Evolutionary conservation across 2,888 invertebrate genomes (phyloP).

Genomic region (Polymixis lichenea): DNA sequence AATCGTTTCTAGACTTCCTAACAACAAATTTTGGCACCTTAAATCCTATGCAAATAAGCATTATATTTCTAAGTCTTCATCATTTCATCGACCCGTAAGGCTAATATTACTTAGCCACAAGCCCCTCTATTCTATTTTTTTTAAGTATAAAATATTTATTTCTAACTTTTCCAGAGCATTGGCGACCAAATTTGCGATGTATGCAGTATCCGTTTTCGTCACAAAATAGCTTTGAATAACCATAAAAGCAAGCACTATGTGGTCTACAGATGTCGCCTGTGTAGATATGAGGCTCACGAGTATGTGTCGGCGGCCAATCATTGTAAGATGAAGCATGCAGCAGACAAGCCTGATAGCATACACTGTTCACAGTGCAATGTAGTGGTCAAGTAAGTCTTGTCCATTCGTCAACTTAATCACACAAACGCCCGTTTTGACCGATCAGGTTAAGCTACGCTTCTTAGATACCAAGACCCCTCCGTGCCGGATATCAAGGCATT

Average conservation of each 20-base stretch:
- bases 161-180: conserved; percentile 66
- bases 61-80: too few relatives aligned
- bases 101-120: too few relatives aligned
- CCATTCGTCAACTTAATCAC: too few relatives aligned
- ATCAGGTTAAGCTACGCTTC: too few relatives aligned
- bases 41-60: background rate
- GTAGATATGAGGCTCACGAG: conserved; percentile 69
- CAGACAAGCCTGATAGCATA: conserved; percentile 67
- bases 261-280: conserved; percentile 72
- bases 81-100: too few relatives aligned
- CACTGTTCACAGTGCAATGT: conserved; percentile 74
- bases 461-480: too few relatives aligned
- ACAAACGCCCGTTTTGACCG: too few relatives aligned
- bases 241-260: conserved; percentile 73
- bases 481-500: too few relatives aligned
- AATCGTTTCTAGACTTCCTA: background rate
- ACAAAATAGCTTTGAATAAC: conserved; percentile 31
- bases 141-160: background rate
- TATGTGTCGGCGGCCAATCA: conserved; percentile 70
- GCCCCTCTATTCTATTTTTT: background rate
- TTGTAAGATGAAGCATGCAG: conserved; percentile 70
- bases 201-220: conserved; percentile 69
- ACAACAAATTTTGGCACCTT: background rate
- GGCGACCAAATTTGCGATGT: conserved; percentile 72
- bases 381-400: conserved; percentile 68